A percentile compares a stretch with the other conserved stretches of the same genome.
phyloP scores from a whole-genome alignment of 2,797 vertebrate genomes.

The Epinephelus malabaricus region DNA sequence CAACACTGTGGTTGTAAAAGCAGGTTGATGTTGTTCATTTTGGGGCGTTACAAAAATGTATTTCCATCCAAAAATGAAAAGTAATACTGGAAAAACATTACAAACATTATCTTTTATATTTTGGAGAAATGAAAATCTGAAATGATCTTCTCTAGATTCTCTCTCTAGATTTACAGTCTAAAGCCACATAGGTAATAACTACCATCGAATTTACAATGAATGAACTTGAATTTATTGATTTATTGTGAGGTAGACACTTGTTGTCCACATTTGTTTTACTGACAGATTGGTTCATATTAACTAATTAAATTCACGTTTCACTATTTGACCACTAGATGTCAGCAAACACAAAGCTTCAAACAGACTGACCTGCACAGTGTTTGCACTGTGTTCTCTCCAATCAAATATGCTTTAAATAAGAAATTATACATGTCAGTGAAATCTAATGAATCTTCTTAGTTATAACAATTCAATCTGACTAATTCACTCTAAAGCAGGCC shows the following conservation, averaged over 20 bases:
- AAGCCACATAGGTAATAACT: neutral
- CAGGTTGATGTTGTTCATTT: neutral
- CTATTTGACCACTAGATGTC: constrained; percentile 77
- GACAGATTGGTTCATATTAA: neutral
- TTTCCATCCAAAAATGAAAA: neutral
- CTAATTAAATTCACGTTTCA: neutral
- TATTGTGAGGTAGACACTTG: neutral
- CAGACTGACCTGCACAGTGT: neutral
- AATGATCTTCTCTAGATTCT: neutral
- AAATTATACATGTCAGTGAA: neutral
- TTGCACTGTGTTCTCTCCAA: neutral
- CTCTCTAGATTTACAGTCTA: neutral
- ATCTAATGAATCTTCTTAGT: neutral
- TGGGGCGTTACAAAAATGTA: neutral
- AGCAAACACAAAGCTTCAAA: constrained; percentile 71
- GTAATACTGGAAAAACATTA: neutral
- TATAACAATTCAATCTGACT: neutral
- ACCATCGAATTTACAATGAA: neutral
- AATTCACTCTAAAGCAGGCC: neutral
- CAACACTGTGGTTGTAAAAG: neutral
- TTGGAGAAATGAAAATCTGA: neutral
- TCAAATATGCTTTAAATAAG: neutral
- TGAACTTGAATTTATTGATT: neutral
- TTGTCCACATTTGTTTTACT: neutral
- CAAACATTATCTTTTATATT: neutral